Base-by-base conservation (phyloP, 35 echinoderm and acorn worm genomes). In the Lytechinus pictus region DNA sequence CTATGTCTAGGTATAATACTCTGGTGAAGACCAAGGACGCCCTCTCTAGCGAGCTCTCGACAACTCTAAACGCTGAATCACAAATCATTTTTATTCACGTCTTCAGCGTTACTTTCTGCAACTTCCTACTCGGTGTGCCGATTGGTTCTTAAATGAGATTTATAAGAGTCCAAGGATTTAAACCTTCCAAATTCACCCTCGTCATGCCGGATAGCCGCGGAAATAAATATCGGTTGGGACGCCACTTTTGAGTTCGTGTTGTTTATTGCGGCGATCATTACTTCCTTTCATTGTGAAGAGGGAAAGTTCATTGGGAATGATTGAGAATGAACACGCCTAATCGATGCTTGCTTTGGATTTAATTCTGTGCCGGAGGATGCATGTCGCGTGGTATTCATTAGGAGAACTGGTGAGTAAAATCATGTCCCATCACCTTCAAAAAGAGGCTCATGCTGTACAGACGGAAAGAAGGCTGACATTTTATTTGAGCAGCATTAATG, bases 301-400 rank as follows among this genome's bases (percentile, higher is more conserved):
- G 14, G 21, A 24, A 24, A 79, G 16, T 79, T 79, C 16, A 79
- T 16, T 79, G n/a, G 19, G 33, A 44, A 5, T 71, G 14, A 71
- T 71, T 79, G 66, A 79, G 66, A 79, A 14, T 4, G 14, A n/a
- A 79, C 19, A 24, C 66, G 66, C 14, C 66, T 79, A 79, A 79
- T 79, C 66, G 66, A 79, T 79, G 66, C 66, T 79, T 79, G 66
- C 19, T 79, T 79, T 79, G 66, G 66, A 79, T 79, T 79, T 79
- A 79, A 79, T 79, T 79, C 66, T 8, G n/a, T n/a, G 66, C 8
- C n/a, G 19, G 66, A 24, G 21, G 14, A 21, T n/a, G n/a, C n/a
- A 2, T 72, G 61, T 79, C 66, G 66, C 66, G 14, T 24, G 66
- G 66, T 79, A 79, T 79, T n/a, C 66, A 79, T 79, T 79, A 79